phyloP scores from a whole-genome alignment of 2,797 vertebrate genomes.

The Ctenosaura bakeri region DNA sequence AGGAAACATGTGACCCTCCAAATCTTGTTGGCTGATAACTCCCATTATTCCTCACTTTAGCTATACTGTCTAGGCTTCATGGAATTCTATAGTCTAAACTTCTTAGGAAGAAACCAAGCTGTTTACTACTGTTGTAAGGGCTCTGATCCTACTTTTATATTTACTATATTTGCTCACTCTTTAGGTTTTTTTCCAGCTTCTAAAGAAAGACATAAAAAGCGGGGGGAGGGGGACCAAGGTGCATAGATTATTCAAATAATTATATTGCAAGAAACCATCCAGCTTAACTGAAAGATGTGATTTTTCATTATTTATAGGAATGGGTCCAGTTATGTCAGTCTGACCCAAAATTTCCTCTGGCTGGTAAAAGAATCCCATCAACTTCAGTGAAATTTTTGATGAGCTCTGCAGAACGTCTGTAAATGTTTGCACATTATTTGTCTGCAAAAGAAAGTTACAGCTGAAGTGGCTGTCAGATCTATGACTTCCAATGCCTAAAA shows the following conservation, averaged over 20 bases:
- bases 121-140: neutral
- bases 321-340: neutral
- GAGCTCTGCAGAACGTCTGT: conserved; percentile 14
- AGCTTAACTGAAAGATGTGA: conserved; percentile 5
- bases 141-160: neutral
- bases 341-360: neutral
- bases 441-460: conserved; percentile 11
- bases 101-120: neutral
- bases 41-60: neutral
- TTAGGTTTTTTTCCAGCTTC: neutral
- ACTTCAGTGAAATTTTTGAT: conserved; percentile 5
- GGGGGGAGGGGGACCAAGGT: neutral
- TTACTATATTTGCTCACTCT: neutral
- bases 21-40: neutral
- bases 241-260: neutral
- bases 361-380: conserved; percentile 7
- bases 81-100: neutral
- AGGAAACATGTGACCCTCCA: neutral
- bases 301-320: neutral
- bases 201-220: neutral
- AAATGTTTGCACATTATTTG: conserved; percentile 19
- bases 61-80: neutral
- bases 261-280: neutral
- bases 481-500: conserved; percentile 21
- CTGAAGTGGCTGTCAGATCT: conserved; percentile 34